These are phyloP conservation scores for Scolopax mira DNA, from an alignment of 2,113 vertebrate species.

Conservation along the genomic window DNA sequence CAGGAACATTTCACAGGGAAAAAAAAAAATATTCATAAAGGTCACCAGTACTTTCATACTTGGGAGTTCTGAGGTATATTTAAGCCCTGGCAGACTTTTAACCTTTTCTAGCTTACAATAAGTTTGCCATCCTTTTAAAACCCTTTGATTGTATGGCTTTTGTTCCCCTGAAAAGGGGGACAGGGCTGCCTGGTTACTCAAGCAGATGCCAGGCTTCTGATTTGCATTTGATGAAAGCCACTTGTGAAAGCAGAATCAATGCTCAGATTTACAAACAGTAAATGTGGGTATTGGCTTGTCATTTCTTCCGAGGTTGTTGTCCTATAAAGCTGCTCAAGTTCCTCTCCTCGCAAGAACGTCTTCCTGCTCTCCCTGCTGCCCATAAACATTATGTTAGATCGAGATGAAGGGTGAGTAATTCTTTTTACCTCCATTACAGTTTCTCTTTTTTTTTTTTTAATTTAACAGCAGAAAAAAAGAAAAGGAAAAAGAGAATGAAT, in stretches of 20 bases:
- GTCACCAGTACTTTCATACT: slow-evolving; percentile 16
- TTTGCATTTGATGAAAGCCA: slow-evolving; percentile 72
- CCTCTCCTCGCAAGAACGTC: neutral
- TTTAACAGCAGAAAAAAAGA: neutral
- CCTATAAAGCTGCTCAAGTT: slow-evolving; percentile 57
- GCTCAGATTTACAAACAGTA: slow-evolving; percentile 68
- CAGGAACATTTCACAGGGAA: neutral
- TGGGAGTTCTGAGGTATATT: slow-evolving; percentile 53
- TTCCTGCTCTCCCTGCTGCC: neutral
- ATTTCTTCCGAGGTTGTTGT: slow-evolving; percentile 60
- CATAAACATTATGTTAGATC: slow-evolving; percentile 45
- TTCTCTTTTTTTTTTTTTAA: neutral
- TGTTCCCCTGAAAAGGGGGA: slow-evolving; percentile 64
- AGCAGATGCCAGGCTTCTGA: slow-evolving; percentile 69
- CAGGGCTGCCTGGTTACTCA: slow-evolving; percentile 68
- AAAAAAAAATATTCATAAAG: neutral
- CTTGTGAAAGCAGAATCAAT: slow-evolving; percentile 67
- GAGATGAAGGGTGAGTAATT: slow-evolving; percentile 64
- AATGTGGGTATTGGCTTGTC: slow-evolving; percentile 62
- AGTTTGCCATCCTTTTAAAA: slow-evolving; percentile 63
- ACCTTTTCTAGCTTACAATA: slow-evolving; percentile 64
- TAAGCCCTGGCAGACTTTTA: slow-evolving; percentile 64
- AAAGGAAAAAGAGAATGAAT: neutral
- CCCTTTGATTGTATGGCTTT: slow-evolving; percentile 63
- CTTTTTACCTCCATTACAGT: neutral